Evolutionary conservation across 2,797 vertebrate species (phyloP), one percentile per base, ranked within the genome.

Genomic region (Falco novaeseelandiae): DNA sequence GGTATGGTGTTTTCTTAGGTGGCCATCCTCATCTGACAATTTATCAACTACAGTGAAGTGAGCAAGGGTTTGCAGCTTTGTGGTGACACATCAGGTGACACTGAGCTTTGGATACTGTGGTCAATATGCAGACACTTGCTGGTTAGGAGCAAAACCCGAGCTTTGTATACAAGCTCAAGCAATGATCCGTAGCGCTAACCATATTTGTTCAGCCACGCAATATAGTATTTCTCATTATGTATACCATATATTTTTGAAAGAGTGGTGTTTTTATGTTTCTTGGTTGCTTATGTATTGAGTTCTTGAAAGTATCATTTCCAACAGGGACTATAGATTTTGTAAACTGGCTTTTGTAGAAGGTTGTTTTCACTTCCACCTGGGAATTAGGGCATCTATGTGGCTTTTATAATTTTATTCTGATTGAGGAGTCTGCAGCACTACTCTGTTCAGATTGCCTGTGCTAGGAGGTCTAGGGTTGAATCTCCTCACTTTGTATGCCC

Each of bases 1-100:
- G 46, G 25, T 61, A 87, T 40, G 25, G 7, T 61, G 63, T 34
- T 89, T 54, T 61, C 26, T 40, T 40, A 22, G 14, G 36, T 48
- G 30, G 4, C 26, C 23, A 8, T 26, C 3, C 0, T 59, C 6
- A 12, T 26, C 10, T 4, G 7, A 18, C 2, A 34, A 11, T 3
- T 8, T 30, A 2, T 82, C 23, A 66, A 1, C 23, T 81, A 6
- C 52, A 63, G 25, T 8, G 48, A 67, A 55, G 19, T 32, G 55
- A 36, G 10, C 10, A 14, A 65, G 32, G 5, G 27, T 65, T 71
- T 71, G 12, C 23, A 73, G 32, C 22, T 63, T 61, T 67, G 15
- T 46, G 38, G 36, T 42, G 52, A 23, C 12, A 15, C 4, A 32
- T 9, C 26, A 40, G 38, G 38, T 40, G 38, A 13, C 38, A 13